Evolutionary conservation across 2,797 vertebrate genomes (phyloP).

Genomic region (Valencia hispanica): DNA sequence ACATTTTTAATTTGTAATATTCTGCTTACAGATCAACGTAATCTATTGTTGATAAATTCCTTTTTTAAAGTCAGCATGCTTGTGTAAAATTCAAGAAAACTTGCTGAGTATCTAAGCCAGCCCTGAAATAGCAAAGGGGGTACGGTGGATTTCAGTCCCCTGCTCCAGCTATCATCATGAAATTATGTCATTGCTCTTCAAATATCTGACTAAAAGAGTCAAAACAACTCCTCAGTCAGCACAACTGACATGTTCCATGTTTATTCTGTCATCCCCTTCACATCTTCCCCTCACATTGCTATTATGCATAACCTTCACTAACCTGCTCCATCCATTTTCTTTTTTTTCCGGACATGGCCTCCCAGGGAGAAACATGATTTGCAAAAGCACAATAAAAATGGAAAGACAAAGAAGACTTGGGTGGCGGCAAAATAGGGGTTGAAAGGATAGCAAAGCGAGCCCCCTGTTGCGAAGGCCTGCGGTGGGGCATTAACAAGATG

Average conservation of each 20-base stretch:
- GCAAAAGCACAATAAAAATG: slow-evolving; percentile 74
- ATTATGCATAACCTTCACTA: slow-evolving; percentile 63
- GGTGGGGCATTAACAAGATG: slow-evolving; percentile 69
- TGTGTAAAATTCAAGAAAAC: neutral
- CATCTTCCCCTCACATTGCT: slow-evolving; percentile 33
- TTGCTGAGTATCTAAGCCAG: neutral
- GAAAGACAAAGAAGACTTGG: slow-evolving; percentile 55
- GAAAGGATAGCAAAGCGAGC: slow-evolving; percentile 49
- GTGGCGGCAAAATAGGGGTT: slow-evolving; percentile 27
- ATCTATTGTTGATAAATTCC: neutral
- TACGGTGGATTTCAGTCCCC: neutral
- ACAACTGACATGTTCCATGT: neutral
- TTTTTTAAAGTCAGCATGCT: neutral
- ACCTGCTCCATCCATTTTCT: slow-evolving; percentile 13
- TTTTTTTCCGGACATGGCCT: slow-evolving; percentile 39
- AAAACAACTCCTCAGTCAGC: slow-evolving; percentile 5
- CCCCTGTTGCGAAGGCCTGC: slow-evolving; percentile 66
- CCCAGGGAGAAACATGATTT: slow-evolving; percentile 66
- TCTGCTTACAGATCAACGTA: neutral
- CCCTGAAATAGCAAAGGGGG: neutral
- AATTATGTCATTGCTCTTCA: neutral
- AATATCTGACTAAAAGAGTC: slow-evolving; percentile 18
- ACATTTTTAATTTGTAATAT: neutral
- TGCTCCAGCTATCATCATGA: neutral
- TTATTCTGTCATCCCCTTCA: slow-evolving; percentile 28